Evolutionary conservation across 2,888 invertebrate genomes (phyloP).

Genomic region (Syrista parreyssii): DNA sequence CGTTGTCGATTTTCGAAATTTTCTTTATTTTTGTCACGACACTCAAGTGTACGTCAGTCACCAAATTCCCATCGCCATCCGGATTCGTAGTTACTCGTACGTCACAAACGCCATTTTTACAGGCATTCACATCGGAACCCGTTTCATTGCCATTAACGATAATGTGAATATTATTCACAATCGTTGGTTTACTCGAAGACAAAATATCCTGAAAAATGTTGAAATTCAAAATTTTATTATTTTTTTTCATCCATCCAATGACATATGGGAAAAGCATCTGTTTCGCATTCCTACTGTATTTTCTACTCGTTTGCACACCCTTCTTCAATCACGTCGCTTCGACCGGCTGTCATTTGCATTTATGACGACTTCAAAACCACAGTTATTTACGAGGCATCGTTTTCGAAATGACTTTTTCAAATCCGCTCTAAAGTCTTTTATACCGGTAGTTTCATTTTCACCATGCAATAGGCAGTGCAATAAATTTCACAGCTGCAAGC

Average conservation of each 20-base stretch:
- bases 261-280: background rate
- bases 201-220: background rate
- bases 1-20: slow-evolving; percentile 29
- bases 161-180: slow-evolving; percentile 43
- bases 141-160: slow-evolving; percentile 37
- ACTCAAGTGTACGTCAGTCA: slow-evolving; percentile 42
- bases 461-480: background rate
- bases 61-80: slow-evolving; percentile 38
- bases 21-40: slow-evolving; percentile 38
- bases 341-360: background rate
- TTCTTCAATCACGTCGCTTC: background rate
- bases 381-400: background rate
- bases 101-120: slow-evolving; percentile 40
- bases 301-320: background rate
- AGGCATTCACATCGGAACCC: slow-evolving; percentile 21
- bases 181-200: slow-evolving; percentile 11
- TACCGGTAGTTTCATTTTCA: background rate
- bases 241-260: background rate
- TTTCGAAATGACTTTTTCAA: background rate
- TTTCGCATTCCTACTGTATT: background rate
- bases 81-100: slow-evolving; percentile 33
- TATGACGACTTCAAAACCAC: background rate
- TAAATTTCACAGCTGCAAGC: background rate
- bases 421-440: background rate
- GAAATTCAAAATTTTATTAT: background rate